Evolutionary conservation across 2,888 invertebrate genomes (phyloP).

Genomic region (Macrophya alboannulata): DNA sequence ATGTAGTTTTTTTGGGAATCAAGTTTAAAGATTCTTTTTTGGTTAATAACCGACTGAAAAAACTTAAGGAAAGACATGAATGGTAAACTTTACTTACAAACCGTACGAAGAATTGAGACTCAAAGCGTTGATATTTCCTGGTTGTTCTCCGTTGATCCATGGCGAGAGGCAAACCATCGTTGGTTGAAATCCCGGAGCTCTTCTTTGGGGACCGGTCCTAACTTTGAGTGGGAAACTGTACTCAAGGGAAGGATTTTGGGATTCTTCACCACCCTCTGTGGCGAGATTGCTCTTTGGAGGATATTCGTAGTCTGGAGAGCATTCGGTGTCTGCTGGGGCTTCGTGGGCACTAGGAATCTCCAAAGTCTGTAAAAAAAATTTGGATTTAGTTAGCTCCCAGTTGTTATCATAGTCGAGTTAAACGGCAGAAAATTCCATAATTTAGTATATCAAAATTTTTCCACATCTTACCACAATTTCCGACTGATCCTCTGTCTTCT

Average conservation of each 20-base stretch:
- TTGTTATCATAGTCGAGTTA: not conserved
- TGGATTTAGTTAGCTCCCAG: not conserved
- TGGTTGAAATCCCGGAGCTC: constrained; percentile 98
- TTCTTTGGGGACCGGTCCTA: constrained; percentile 89
- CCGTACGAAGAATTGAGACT: constrained; percentile 98
- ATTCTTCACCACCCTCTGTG: constrained; percentile 81
- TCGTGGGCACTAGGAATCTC: constrained; percentile 95
- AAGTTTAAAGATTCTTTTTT: not conserved
- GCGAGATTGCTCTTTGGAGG: constrained; percentile 81
- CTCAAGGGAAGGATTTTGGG: constrained; percentile 76
- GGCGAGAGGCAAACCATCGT: constrained; percentile 96
- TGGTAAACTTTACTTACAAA: constrained; percentile 88
- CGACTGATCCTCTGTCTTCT: constrained; percentile 92
- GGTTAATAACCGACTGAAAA: not conserved
- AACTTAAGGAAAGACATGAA: not conserved
- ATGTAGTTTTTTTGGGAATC: not conserved
- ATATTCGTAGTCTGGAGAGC: constrained; percentile 92
- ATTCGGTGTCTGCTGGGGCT: constrained; percentile 87
- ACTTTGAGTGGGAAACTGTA: constrained; percentile 84
- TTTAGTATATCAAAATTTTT: not conserved
- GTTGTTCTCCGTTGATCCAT: constrained; percentile 89
- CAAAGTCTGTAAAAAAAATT: constrained; percentile 83
- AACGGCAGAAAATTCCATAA: not conserved
- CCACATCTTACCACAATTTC: constrained; percentile 87
- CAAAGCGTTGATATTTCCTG: constrained; percentile 93